Percentiles rank a stretch among this genome's conserved stretches.
Conservation (phyloP, 2,113 vertebrate species). For the Lepisosteus osseus region DNA sequence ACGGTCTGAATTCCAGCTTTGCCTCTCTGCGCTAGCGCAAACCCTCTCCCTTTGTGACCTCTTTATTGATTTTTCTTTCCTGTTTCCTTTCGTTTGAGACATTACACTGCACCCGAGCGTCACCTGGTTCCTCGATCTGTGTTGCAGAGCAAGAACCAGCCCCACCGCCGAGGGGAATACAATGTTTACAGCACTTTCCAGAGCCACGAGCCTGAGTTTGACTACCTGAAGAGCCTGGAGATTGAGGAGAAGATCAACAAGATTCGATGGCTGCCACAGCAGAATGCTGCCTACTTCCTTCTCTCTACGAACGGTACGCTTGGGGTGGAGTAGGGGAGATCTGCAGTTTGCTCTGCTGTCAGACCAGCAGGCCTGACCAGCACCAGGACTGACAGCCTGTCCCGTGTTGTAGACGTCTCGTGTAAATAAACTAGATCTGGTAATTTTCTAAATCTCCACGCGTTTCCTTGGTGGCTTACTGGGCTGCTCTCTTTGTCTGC, state of each 20-base stretch:
- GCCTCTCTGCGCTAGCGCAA: too few relatives aligned
- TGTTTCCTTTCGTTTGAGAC: not conserved
- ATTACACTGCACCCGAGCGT: not conserved
- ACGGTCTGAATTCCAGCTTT: too few relatives aligned
- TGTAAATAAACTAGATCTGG: too few relatives aligned
- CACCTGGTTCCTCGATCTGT: not conserved
- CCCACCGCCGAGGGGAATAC: slow-evolving; percentile 91
- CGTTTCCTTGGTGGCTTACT: too few relatives aligned
- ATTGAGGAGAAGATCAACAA: slow-evolving; percentile 98
- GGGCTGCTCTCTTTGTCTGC: too few relatives aligned
- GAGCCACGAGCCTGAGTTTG: slow-evolving; percentile 95
- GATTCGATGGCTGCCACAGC: slow-evolving; percentile 95
- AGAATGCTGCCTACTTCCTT: slow-evolving; percentile 93
- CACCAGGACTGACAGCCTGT: not conserved
- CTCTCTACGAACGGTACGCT: slow-evolving; percentile 88
- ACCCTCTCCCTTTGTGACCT: too few relatives aligned
- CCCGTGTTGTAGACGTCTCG: too few relatives aligned
- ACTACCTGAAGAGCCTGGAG: slow-evolving; percentile 97
- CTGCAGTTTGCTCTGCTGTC: too few relatives aligned
- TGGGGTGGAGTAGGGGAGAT: slow-evolving; percentile 18
- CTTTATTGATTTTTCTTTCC: too few relatives aligned
- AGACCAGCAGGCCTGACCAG: too few relatives aligned
- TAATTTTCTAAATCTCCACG: too few relatives aligned
- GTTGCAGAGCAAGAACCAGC: slow-evolving; percentile 87
- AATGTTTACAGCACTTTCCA: slow-evolving; percentile 99